Base-by-base conservation (phyloP, 2,888 invertebrate species). In the Laothoe populi region DNA sequence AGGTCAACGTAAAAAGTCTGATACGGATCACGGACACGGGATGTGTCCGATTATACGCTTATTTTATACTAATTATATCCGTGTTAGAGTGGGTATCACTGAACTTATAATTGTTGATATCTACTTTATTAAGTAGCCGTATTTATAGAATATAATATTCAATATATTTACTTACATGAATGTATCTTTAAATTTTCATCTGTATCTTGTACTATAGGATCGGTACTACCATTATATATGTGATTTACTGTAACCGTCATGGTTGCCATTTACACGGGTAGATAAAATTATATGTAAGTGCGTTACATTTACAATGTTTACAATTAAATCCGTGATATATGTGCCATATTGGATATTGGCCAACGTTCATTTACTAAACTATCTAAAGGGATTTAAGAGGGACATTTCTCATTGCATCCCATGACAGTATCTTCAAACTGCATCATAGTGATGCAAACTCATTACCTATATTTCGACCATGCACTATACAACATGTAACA, bases 41-140 rank as follows among this genome's bases (percentile, higher is more conserved):
- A 86, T 81, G 82, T 81, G 87, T 91, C 92, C 91, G 89, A 84
- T 81, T 84, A 90, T 92, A 92, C 92, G 92, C 92, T 92, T 92
- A 92, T 92, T 91, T 90, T 90, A 87, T 88, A 90, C 83, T 82
- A 81, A 83, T 81, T 86, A 87, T 89, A 88, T 86, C 87, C 86
- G 82, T 87, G 84, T 88, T 89, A 87, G 87, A 81, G 82, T 87
- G 82, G 86, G 78, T 86, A 84, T 85, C 82, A 83, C 79, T 80
- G 74, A 78, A 83, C 81, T 78, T 83, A 73, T 83, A 83, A 79
- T 81, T 86, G 85, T 87, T 89, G 86, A 82, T 87, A 85, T 88
- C 87, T 84, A 88, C 84, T 83, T 87, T 86, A 82, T 81, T 83
- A 87, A 78, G 84, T 87, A 87, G 83, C 80, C 70, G 76, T 86